These are phyloP conservation scores for Cnemophilus loriae DNA, from an alignment of 2,113 vertebrate genomes.

Conservation along the genomic window DNA sequence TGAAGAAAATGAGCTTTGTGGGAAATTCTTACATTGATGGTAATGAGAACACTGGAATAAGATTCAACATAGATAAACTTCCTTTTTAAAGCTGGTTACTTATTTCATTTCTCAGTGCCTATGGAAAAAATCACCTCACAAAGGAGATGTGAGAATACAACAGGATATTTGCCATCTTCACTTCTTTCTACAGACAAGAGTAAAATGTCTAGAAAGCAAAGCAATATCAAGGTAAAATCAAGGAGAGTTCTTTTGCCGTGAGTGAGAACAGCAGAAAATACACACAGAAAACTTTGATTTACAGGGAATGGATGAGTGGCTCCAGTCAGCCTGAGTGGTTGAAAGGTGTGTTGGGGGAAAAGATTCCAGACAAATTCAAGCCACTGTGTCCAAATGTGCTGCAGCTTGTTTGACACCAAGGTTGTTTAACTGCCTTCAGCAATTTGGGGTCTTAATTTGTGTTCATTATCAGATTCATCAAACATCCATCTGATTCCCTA, in stretches of 20 bases:
- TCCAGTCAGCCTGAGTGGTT: background rate
- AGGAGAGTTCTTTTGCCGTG: background rate
- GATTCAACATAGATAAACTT: background rate
- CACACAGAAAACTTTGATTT: background rate
- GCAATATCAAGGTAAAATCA: background rate
- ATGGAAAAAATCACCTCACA: background rate
- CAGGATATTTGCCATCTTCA: background rate
- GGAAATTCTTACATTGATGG: background rate
- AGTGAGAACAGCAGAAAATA: background rate
- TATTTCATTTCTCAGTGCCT: background rate
- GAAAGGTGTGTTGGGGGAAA: background rate
- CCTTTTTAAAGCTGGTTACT: background rate
- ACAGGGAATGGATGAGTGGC: background rate
- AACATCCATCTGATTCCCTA: background rate
- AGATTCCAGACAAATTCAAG: background rate
- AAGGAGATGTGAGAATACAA: background rate
- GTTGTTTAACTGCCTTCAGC: background rate
- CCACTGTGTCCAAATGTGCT: background rate
- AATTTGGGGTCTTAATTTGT: background rate
- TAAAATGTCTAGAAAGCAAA: background rate
- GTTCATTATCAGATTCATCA: background rate
- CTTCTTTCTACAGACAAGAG: background rate
- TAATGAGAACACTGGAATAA: background rate
- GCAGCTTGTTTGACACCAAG: background rate
- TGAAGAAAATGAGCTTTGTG: background rate